Conservation (phyloP, 2,797 vertebrate species). For the Gallinago stenura region DNA sequence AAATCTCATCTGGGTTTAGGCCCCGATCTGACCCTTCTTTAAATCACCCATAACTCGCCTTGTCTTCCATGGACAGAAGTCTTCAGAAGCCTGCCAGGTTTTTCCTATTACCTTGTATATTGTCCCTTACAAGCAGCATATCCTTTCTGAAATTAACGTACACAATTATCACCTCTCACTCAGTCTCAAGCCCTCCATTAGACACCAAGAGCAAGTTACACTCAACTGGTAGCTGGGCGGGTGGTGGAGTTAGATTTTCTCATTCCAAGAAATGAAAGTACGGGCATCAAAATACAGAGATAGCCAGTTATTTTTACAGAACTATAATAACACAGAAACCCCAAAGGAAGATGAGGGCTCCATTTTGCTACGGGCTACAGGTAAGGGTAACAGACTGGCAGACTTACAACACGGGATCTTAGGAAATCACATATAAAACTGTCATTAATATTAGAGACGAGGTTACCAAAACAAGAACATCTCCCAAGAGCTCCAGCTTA, state of each 20-base stretch:
- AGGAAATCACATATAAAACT: background rate
- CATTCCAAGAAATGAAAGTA: background rate
- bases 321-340: background rate
- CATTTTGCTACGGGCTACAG: background rate
- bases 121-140: background rate
- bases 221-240: background rate
- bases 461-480: background rate
- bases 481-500: background rate
- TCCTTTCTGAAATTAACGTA: background rate
- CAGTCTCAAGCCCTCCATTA: background rate
- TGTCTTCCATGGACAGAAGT: background rate
- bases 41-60: background rate
- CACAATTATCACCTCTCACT: background rate
- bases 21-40: background rate
- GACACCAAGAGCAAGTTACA: background rate
- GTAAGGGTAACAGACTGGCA: background rate
- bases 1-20: background rate
- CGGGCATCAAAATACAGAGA: background rate
- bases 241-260: background rate
- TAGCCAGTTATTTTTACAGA: background rate
- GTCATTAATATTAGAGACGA: background rate
- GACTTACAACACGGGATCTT: background rate
- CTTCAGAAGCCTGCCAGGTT: background rate
- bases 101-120: background rate
- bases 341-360: background rate